Evolutionary conservation across 1,140 invertebrate genomes (phyloP), one percentile per base, ranked within the genome.

Genomic region (Pogonomyrmex californicus): DNA sequence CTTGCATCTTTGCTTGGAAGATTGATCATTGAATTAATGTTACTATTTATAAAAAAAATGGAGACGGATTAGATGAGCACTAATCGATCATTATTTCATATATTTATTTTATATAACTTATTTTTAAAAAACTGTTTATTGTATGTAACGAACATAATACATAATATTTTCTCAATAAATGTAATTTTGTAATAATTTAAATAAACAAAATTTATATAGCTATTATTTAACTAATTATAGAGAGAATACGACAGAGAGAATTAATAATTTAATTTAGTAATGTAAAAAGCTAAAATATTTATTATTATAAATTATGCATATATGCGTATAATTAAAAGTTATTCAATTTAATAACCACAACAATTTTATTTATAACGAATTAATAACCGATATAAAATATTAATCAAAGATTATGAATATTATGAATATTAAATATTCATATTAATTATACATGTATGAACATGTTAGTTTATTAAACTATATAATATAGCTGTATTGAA

Each of bases 381-480:
- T n/a, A 65, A 66, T 17, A 41, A 41, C 23, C 2, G 9, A 44
- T 30, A 54, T 33, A 36, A 54, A 54, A 30, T 17, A 5, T 54
- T 17, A 14, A 44, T 12, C n/a, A 30, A 44, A 54, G 33, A 17
- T 33, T 14, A 12, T 38, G 6, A 4, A 23, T 23, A 30, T 4
- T 23, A 56, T 73, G 54, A 66, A 78, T 23, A 66, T 79, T 66
- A 66, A 79, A 30, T 51, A 79, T 68, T n/a, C 17, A 36, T 17
- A 36, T 2, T 10, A 10, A 66, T 79, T 54, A 68, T 12, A 33
- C 14, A 10, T 68, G 17, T 4, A 44, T 12, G n/a, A 65, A 65
- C 38, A 49, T 6, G 17, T 73, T 51, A 38, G n/a, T 78, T 23
- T 63, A 9, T 0, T 44, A 36, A 36, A 23, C 49, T 65, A 23